phyloP scores from a whole-genome alignment of 2,113 vertebrate species.

The Epinephelus fuscoguttatus region DNA sequence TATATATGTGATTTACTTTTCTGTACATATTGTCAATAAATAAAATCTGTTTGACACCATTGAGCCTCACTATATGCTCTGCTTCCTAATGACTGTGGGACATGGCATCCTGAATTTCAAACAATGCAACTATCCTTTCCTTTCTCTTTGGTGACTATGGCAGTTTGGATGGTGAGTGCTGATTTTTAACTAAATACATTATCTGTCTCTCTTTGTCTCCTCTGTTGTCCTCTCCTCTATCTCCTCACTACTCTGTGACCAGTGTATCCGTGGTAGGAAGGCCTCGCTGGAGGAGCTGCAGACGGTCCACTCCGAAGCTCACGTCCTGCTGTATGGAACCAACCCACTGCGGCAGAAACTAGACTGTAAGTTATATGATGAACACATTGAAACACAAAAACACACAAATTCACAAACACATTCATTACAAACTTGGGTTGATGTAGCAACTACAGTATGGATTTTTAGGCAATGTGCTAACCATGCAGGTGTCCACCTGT shows the following conservation, averaged over 20 bases:
- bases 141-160: neutral
- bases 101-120: neutral
- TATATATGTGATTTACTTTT: too few species aligned
- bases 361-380: conserved; percentile 89
- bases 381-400: neutral
- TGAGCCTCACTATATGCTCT: conserved; percentile 24
- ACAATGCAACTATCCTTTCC: neutral
- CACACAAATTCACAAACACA: neutral
- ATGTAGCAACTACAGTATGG: neutral
- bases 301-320: conserved; percentile 94
- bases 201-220: neutral
- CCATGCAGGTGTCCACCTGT: neutral
- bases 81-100: neutral
- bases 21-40: too few species aligned
- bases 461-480: neutral
- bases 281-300: conserved; percentile 96
- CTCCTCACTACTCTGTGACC: conserved; percentile 4
- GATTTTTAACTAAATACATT: neutral
- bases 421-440: conserved; percentile 1
- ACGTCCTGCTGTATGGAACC: conserved; percentile 95
- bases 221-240: neutral
- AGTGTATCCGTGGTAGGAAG: conserved; percentile 97
- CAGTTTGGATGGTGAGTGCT: neutral
- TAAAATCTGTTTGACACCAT: too few species aligned
- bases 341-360: conserved; percentile 97